These are phyloP conservation scores for Cenopis cana DNA, from an alignment of 2,888 invertebrate genomes.

Conservation along the genomic window DNA sequence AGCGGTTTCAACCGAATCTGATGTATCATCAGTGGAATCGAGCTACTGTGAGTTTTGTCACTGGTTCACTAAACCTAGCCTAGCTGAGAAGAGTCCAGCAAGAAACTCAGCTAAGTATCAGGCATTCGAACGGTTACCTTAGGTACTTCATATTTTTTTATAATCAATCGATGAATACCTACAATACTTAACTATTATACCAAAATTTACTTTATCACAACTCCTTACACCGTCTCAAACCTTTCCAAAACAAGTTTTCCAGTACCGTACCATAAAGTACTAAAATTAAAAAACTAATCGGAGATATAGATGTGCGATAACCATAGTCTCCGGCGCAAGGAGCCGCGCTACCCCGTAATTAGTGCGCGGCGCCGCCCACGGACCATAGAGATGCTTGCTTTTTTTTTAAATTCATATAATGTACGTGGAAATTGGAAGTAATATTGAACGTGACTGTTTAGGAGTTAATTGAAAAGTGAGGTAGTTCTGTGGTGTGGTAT, in stretches of 20 bases:
- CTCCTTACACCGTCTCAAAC: not conserved
- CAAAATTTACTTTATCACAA: not conserved
- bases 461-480: conserved; percentile 41
- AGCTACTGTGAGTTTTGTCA: too few relatives aligned
- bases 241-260: conserved; percentile 1
- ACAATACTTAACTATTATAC: too few relatives aligned
- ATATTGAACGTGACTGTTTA: conserved; percentile 41
- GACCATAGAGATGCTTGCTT: conserved; percentile 57
- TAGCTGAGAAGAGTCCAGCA: too few relatives aligned
- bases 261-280: conserved; percentile 19
- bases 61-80: too few relatives aligned
- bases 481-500: conserved; percentile 15
- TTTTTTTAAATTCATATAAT: conserved; percentile 49
- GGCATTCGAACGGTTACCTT: too few relatives aligned
- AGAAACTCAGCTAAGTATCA: too few relatives aligned
- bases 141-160: too few relatives aligned
- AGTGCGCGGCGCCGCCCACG: conserved; percentile 73
- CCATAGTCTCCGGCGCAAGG: conserved; percentile 53
- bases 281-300: conserved; percentile 25
- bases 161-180: not conserved
- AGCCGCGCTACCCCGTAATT: conserved; percentile 70
- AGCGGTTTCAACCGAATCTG: too few relatives aligned
- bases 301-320: conserved; percentile 45
- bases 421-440: conserved; percentile 35
- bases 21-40: too few relatives aligned